Conservation (phyloP, 2,888 invertebrate species). For the Amaurobius ferox region DNA sequence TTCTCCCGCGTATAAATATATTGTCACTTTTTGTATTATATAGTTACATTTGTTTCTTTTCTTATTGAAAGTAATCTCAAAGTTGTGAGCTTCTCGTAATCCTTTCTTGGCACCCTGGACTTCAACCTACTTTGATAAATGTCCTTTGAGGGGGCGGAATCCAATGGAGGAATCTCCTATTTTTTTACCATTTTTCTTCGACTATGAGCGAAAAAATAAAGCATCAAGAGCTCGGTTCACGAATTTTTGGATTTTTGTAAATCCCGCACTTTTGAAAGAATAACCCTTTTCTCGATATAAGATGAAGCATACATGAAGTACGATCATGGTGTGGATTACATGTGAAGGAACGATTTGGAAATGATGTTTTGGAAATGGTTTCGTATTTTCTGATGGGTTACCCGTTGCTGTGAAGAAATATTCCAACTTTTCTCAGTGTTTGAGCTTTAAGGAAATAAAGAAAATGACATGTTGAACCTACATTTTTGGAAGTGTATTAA, state of each 20-base stretch:
- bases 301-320: constrained; percentile 24
- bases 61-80: constrained; percentile 58
- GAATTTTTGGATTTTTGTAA: constrained; percentile 16
- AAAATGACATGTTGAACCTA: no score
- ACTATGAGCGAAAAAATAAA: neutral
- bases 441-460: no score
- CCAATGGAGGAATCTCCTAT: constrained; percentile 37
- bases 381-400: neutral
- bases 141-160: constrained; percentile 44
- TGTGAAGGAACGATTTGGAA: constrained; percentile 23
- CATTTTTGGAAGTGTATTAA: no score
- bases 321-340: constrained; percentile 13
- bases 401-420: neutral
- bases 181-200: constrained; percentile 41
- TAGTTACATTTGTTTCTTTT: constrained; percentile 31
- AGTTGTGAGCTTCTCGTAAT: constrained; percentile 61
- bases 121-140: constrained; percentile 65
- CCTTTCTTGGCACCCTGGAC: constrained; percentile 65
- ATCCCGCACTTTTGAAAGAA: neutral
- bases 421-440: neutral
- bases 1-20: neutral
- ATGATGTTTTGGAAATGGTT: neutral
- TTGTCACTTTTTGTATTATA: neutral
- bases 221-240: constrained; percentile 4
- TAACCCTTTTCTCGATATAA: constrained; percentile 10